Evolutionary conservation across 2,888 invertebrate genomes (phyloP), one percentile per base, ranked within the genome.

Genomic region (Tetranychus piercei): DNA sequence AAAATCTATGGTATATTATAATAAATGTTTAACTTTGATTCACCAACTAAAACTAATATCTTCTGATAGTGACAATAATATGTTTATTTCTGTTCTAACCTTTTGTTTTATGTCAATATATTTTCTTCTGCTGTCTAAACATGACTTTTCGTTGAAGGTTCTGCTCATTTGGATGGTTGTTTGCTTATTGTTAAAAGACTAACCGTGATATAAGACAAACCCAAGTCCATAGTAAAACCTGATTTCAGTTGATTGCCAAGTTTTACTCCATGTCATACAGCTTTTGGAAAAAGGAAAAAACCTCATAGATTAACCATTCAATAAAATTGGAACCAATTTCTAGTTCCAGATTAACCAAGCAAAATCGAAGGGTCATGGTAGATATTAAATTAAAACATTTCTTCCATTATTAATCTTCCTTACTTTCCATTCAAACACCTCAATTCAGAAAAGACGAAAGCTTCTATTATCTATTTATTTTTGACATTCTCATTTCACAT

Each of bases 231-330:
- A 55, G 11, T 55, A 55, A 65, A 65, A 65, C 18, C 18, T 65
- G 65, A 65, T n/a, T n/a, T 23, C 15, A 69, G 69, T 69, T 69
- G 20, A 34, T 69, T 20, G 20, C 34, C 69, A 69, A 69, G 69
- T 69, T 23, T 69, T 69, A 69, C 34, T 20, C 69, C 34, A 34
- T 69, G 23, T 69, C n/a, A 69, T 4, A 22, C 15, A 69, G 69
- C 69, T 69, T 23, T 69, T 69, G 22, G 11, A 20, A 34, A 34
- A 69, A n/a, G 69, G 23, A 9, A 69, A 69, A 69, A 34, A 69
- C 22, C n/a, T 23, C 9, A 69, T 23, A 9, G 69, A n/a, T 23
- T 69, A 22, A 22, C 69, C n/a, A n/a, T 20, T 23, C n/a, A 69
- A 22, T 69, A 69, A 6, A 2, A 9, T 18, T 20, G n/a, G n/a